Evolutionary conservation across 2,888 invertebrate species (phyloP).

Genomic region (Mellilla xanthometata): DNA sequence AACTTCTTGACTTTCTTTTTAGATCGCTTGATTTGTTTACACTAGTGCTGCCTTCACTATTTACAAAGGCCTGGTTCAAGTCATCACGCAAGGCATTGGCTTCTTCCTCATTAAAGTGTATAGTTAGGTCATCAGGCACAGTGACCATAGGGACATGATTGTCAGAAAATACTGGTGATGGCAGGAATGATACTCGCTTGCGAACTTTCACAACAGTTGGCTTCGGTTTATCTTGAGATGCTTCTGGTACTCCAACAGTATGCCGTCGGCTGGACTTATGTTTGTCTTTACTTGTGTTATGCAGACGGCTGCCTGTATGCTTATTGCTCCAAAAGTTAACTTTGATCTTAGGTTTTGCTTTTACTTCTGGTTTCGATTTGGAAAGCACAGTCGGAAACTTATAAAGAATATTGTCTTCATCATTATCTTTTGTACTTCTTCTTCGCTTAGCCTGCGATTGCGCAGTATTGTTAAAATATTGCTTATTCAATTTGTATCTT

Average conservation of each 20-base stretch:
- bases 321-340: slow-evolving; percentile 77
- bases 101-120: slow-evolving; percentile 75
- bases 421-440: slow-evolving; percentile 36
- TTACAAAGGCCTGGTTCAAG: slow-evolving; percentile 59
- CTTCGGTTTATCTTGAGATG: slow-evolving; percentile 46
- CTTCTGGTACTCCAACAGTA: slow-evolving; percentile 49
- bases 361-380: slow-evolving; percentile 51
- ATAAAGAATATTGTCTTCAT: slow-evolving; percentile 64
- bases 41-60: slow-evolving; percentile 37
- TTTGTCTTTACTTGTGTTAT: slow-evolving; percentile 45
- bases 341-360: slow-evolving; percentile 68
- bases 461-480: slow-evolving; percentile 48
- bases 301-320: slow-evolving; percentile 46
- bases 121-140: slow-evolving; percentile 76
- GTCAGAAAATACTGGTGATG: slow-evolving; percentile 69
- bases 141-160: slow-evolving; percentile 77
- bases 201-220: slow-evolving; percentile 56
- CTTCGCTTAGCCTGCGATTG: slow-evolving; percentile 45
- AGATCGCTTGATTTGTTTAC: slow-evolving; percentile 35
- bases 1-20: slow-evolving; percentile 43
- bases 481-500: slow-evolving; percentile 65
- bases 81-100: slow-evolving; percentile 67
- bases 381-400: slow-evolving; percentile 57
- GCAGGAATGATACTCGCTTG: slow-evolving; percentile 71
- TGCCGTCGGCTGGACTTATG: slow-evolving; percentile 54